Conservation (phyloP, 2,888 invertebrate species). For the Aphrophora alni region DNA sequence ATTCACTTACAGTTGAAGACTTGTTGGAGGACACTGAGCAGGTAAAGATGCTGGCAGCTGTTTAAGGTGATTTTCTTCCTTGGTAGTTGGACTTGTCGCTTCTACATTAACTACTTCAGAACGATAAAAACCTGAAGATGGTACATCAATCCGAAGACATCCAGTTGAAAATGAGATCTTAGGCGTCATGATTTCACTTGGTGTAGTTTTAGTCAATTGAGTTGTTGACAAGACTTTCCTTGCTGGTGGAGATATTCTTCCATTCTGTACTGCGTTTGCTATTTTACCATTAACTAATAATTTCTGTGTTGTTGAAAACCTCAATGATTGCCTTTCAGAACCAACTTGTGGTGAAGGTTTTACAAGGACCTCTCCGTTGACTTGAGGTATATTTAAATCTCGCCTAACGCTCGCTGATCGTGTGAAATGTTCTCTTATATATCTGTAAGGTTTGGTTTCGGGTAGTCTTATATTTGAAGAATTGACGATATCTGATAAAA, state of each 20-base stretch:
- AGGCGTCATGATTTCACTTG: neutral
- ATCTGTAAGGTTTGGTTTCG: conserved; percentile 18
- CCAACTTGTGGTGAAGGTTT: conserved; percentile 43
- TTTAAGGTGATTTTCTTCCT: neutral
- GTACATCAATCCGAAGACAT: neutral
- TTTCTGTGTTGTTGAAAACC: conserved; percentile 46
- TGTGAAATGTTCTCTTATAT: conserved; percentile 27
- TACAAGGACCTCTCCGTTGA: conserved; percentile 38
- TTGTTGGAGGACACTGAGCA: conserved; percentile 52
- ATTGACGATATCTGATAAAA: neutral
- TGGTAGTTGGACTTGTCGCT: neutral
- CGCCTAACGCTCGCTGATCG: conserved; percentile 39
- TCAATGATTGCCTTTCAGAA: conserved; percentile 47
- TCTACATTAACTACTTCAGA: neutral
- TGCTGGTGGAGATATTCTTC: conserved; percentile 45
- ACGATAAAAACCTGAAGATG: neutral
- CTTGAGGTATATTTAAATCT: conserved; percentile 37
- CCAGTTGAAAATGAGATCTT: neutral
- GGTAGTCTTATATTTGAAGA: neutral
- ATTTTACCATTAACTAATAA: conserved; percentile 47
- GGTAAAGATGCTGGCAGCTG: conserved; percentile 48
- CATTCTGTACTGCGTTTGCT: conserved; percentile 46
- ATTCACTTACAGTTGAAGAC: conserved; percentile 51
- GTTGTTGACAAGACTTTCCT: neutral
- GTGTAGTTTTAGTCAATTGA: neutral